phyloP scores from a whole-genome alignment of 2,888 invertebrate genomes.

The Nemotelus pantherinus region DNA sequence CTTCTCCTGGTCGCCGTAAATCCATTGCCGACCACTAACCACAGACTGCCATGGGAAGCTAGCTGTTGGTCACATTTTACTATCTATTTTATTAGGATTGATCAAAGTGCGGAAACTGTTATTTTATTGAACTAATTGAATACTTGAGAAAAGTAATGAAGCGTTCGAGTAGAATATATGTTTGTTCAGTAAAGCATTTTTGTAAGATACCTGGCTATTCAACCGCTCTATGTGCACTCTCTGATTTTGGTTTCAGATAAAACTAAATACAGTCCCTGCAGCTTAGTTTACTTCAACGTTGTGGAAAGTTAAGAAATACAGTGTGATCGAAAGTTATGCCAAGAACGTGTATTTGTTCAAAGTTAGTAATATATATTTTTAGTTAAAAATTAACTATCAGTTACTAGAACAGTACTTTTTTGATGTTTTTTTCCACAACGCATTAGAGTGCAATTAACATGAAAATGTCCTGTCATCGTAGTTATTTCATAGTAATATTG shows the following conservation, averaged over 20 bases:
- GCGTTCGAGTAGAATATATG: conserved; percentile 37
- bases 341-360: no score
- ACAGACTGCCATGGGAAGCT: not conserved
- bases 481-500: no score
- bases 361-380: no score
- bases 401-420: no score
- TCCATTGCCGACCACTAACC: no score
- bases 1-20: not conserved
- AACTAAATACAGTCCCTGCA: not conserved
- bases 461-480: no score
- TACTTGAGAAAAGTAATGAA: conserved; percentile 39
- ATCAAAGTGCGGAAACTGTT: conserved; percentile 43
- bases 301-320: not conserved
- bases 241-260: conserved; percentile 26
- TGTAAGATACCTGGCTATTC: conserved; percentile 9
- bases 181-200: conserved; percentile 37
- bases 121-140: conserved; percentile 45
- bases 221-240: conserved; percentile 19
- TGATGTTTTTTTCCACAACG: no score
- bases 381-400: no score
- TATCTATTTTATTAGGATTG: conserved; percentile 34
- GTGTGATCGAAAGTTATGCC: no score
- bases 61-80: conserved; percentile 27
- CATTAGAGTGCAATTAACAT: no score
- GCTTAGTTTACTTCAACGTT: conserved; percentile 18